Percentiles rank a stretch among this genome's conserved stretches.
Conservation (phyloP, 2,888 invertebrate genomes). For the Coenonympha arcania region DNA sequence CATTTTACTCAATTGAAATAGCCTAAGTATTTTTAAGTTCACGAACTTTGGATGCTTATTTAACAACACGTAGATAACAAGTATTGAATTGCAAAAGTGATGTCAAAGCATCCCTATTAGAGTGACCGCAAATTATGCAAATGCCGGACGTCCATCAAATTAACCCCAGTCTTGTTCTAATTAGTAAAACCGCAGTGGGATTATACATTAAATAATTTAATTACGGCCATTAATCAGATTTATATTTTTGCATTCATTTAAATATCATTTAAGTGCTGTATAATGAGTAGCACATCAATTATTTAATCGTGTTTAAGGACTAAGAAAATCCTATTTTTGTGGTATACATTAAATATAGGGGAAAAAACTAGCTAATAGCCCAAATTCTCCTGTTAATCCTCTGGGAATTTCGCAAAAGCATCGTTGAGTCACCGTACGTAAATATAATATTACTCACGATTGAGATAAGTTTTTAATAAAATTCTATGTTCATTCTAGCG, state of each 20-base stretch:
- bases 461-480: neutral
- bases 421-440: no score
- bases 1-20: no score
- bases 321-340: no score
- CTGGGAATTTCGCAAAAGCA: no score
- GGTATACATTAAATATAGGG: no score
- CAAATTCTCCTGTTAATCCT: no score
- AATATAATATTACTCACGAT: no score
- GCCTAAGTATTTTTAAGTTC: no score
- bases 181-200: conserved; percentile 8
- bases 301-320: no score
- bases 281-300: neutral
- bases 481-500: neutral
- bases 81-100: conserved; percentile 21
- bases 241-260: neutral
- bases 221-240: neutral
- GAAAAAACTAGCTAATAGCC: no score
- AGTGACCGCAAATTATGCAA: conserved; percentile 45
- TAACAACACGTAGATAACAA: no score
- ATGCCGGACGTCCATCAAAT: conserved; percentile 26
- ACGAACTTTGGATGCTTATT: neutral
- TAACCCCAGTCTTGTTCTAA: conserved; percentile 18
- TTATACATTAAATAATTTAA: conserved; percentile 6
- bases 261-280: neutral
- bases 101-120: conserved; percentile 26